Conservation (phyloP, 2,888 invertebrate genomes). For the Zelleria hepariella region DNA sequence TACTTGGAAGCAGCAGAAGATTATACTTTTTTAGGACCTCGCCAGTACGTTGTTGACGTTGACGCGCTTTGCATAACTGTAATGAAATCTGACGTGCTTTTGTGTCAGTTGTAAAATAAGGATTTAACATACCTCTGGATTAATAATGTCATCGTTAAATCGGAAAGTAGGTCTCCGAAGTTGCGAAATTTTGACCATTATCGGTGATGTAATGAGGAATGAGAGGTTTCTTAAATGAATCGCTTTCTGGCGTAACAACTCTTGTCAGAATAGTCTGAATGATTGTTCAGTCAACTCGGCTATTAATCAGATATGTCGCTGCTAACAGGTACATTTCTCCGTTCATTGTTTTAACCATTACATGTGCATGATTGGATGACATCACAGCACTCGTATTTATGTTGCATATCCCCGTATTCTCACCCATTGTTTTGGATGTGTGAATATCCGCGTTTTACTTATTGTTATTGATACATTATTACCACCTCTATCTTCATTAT, state of each 20-base stretch:
- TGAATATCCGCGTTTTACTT: slow-evolving; percentile 12
- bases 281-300: background rate
- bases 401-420: slow-evolving; percentile 12
- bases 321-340: background rate
- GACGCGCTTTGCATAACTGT: background rate
- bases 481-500: background rate
- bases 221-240: background rate
- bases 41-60: background rate
- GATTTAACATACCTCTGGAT: background rate
- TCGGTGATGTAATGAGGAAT: background rate
- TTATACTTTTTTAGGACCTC: background rate
- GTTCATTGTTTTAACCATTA: background rate
- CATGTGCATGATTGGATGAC: slow-evolving; percentile 8
- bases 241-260: background rate
- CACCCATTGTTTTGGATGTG: slow-evolving; percentile 26
- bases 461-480: slow-evolving; percentile 22
- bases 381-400: slow-evolving; percentile 7
- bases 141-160: background rate
- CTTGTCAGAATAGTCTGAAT: background rate
- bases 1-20: background rate
- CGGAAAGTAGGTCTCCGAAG: background rate
- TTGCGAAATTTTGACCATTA: slow-evolving; percentile 1
- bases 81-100: background rate
- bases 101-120: background rate
- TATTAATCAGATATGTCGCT: background rate